Evolutionary conservation across 53 echinoderm and acorn worm species (phyloP).

Genomic region (Patiria pectinifera): DNA sequence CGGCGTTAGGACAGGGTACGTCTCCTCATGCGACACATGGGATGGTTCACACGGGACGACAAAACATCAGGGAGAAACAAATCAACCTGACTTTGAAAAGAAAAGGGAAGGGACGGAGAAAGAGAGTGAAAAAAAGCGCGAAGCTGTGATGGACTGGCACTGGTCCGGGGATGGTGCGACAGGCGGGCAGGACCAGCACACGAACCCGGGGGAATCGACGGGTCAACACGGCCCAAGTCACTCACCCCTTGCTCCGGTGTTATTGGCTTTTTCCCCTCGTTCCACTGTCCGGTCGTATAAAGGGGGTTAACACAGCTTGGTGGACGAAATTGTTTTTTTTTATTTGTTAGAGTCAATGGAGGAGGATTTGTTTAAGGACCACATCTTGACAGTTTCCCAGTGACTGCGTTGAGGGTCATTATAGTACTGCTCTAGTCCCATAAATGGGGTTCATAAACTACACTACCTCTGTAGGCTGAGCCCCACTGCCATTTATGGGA

Average conservation of each 20-base stretch:
- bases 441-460: no score
- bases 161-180: neutral
- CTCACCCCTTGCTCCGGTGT: slow-evolving; percentile 5
- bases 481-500: no score
- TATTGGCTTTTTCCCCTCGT: neutral
- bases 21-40: neutral
- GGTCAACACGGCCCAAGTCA: slow-evolving; percentile 35
- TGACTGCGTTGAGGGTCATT: no score
- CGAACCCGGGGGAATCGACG: slow-evolving; percentile 8
- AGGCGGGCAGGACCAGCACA: neutral
- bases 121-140: neutral
- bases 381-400: no score
- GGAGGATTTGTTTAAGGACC: no score
- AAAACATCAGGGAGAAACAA: neutral
- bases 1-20: neutral
- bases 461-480: no score
- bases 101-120: neutral
- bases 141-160: no score
- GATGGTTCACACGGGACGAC: neutral
- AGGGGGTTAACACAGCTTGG: no score
- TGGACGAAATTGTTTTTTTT: no score
- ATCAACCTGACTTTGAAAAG: neutral
- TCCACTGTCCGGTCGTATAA: neutral
- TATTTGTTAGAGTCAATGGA: no score
- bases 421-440: no score